Evolutionary conservation across 2,797 vertebrate genomes (phyloP), one percentile per base, ranked within the genome.

Genomic region (Nannoperca obscura): DNA sequence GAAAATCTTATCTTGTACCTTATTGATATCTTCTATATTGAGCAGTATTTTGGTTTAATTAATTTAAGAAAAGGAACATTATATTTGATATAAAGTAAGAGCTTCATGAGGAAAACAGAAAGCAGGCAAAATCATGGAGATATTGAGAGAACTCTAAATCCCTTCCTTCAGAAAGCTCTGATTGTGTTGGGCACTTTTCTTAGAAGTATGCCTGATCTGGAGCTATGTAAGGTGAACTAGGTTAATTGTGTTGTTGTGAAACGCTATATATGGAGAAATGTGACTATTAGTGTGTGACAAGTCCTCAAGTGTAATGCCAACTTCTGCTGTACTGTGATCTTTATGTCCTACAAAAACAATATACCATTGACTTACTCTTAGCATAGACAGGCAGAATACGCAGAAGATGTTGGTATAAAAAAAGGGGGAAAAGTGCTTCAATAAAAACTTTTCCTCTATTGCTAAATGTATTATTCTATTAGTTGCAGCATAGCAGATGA

Each of bases 401-500:
- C 40, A 42, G 44, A 15, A 42, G 34, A 15, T 59, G 30, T 1
- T 15, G 20, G 22, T 19, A 34, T 19, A 7, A 7, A 47, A n/a
- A n/a, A 46, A n/a, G 13, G 24, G 32, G 36, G 59, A 58, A 42
- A 63, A 2, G 7, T 50, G 6, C 24, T 19, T 38, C 11, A 20
- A 11, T 60, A 54, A 20, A 58, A 53, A 15, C 52, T 3, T 44
- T 5, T 19, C 15, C 22, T n/a, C 42, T 54, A 44, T 30, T 63
- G 14, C 32, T n/a, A 5, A 42, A 54, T 63, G 13, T 30, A 32
- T 64, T 66, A 0, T 63, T 63, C 2, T 57, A 49, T 59, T 42
- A 78, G 60, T 53, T 78, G 20, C 20, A 52, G 42, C 62, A 20
- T 19, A 71, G 38, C 59, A 42, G 46, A 58, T 11, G 19, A 67